Base-by-base conservation (phyloP, 2,888 invertebrate species). In the Lasioglossum calceatum region DNA sequence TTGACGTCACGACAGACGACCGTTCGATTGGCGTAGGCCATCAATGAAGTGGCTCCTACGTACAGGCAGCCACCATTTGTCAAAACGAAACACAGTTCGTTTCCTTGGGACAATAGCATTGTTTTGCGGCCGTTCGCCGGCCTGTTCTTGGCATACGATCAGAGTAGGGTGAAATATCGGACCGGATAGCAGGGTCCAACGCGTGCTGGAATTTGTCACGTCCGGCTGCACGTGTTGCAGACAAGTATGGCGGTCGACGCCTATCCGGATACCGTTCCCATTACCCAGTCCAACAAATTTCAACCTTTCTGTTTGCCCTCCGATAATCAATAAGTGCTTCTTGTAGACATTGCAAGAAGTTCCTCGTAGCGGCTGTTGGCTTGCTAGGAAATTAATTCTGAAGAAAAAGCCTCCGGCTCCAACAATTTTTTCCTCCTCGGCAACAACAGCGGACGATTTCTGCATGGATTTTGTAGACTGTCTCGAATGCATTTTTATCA, bases 131-230 rank as follows among this genome's bases (percentile, higher is more conserved):
- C n/a, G 7, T 32, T 8, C 4, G 42, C 23, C 16, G 23, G 54
- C 7, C 47, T 82, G 71, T 32, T 61, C 50, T 61, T 84, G 76
- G 82, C 83, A 72, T 76, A 27, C 71, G 82, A 82, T 84, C 83
- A 72, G 83, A 61, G 8, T 1, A 10, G 32, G 47, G 12, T 82
- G 83, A 84, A 81, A 84, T 84, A 84, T 84, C 74, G 32, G 39
- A 50, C 4, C 36, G 71, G 58, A 19, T 76, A 16, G 58, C 67
- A n/a, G 54, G 32, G 74, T 71, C 58, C 1, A 81, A 71, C 82
- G 81, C 75, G 75, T 61, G 42, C 39, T n/a, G 75, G 70, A 75
- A 83, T 83, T 74, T 81, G 74, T 83, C 81, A 58, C 81, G 58
- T 71, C 58, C 82, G 64, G 71, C n/a, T 36, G 81, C 74, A 71